phyloP scores from a whole-genome alignment of 1,140 invertebrate species.

The Caenorhabditis inopinata region DNA sequence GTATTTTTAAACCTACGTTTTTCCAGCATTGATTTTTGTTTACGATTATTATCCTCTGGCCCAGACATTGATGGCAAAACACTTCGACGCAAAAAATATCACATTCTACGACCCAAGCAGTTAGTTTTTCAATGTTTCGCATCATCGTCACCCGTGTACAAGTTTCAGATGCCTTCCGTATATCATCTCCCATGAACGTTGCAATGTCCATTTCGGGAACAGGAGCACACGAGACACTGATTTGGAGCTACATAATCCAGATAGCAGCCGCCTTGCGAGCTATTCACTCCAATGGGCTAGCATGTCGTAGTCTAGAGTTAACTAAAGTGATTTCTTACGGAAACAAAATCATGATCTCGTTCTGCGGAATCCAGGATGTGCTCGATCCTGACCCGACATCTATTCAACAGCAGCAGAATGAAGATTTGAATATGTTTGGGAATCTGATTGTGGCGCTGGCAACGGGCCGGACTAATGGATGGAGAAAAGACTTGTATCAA shows the following conservation, averaged over 20 bases:
- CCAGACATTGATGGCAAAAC: constrained; percentile 81
- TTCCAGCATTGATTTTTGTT: constrained; percentile 87
- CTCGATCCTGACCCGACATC: constrained; percentile 14
- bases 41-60: constrained; percentile 91
- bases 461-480: constrained; percentile 78
- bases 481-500: background rate
- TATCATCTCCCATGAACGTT: constrained; percentile 78
- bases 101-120: constrained; percentile 71
- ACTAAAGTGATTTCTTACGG: constrained; percentile 78
- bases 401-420: constrained; percentile 66
- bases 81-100: constrained; percentile 76
- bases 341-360: constrained; percentile 32
- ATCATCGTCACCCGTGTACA: background rate
- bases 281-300: constrained; percentile 80
- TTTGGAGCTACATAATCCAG: constrained; percentile 94
- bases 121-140: constrained; percentile 74
- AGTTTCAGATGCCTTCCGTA: background rate
- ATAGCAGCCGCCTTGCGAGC: constrained; percentile 86
- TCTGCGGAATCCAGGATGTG: constrained; percentile 25
- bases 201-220: constrained; percentile 70
- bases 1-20: constrained; percentile 34
- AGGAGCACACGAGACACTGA: constrained; percentile 82
- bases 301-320: constrained; percentile 79
- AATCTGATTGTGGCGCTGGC: constrained; percentile 85
- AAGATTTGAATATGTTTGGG: constrained; percentile 87